Evolutionary conservation across 2,113 vertebrate genomes (phyloP), one percentile per base, ranked within the genome.

Genomic region (Sigmodon hispidus): DNA sequence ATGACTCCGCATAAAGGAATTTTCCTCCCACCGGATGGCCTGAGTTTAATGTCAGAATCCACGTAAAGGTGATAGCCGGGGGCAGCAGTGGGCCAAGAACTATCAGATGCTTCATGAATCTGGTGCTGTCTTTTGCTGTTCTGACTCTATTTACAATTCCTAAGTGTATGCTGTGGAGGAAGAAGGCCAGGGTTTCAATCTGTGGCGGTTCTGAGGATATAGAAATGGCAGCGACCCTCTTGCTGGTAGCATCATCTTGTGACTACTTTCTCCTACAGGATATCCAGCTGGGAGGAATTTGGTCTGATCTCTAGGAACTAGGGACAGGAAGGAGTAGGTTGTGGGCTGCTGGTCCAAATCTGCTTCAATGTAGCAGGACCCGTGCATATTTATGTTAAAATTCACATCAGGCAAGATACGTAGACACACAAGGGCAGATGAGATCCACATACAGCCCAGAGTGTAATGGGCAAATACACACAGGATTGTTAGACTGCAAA

Each of bases 341-440:
- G n/a, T 36, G 1, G 12, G 21, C 29, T 22, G 61, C 52, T 70
- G 43, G 61, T 48, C 13, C 36, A 40, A 69, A n/a, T 16, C 26
- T 83, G 80, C 13, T 43, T 61, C 24, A 83, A 15, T 22, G 63
- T 48, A 67, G 31, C 4, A 22, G 31, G 43, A 11, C 40, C 34
- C 26, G 43, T 48, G 84, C 45, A 65, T 61, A 63, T 26, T 83
- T 29, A 29, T 40, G 24, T 15, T 65, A 65, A 85, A 85, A 48
- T 65, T 48, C 61, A 31, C 8, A 17, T 17, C 0, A 15, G 15
- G 45, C 1, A 52, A n/a, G 72, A 69, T 11, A 45, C 4, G 31
- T 0, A n/a, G 24, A 36, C 4, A 21, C 8, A 5, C 2, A 19
- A 21, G 2, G n/a, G 22, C 24, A 83, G 22, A 61, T 1, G 13